These are phyloP conservation scores for Meriones psammophilus DNA, from an alignment of 2,797 vertebrate species.

Conservation along the genomic window DNA sequence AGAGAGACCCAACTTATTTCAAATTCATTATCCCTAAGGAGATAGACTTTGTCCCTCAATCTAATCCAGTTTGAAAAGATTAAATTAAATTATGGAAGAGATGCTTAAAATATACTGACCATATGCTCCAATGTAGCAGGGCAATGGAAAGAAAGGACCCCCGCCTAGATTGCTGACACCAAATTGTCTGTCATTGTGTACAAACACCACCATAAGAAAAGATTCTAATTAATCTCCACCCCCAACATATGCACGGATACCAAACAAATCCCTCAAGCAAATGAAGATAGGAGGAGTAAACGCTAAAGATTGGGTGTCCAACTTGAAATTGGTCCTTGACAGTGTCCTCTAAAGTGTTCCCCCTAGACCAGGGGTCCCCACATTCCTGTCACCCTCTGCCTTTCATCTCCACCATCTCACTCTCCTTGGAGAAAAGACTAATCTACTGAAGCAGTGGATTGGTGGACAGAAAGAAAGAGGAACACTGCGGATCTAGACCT, in stretches of 20 bases:
- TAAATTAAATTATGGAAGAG: background rate
- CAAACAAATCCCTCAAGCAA: background rate
- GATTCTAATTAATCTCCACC: background rate
- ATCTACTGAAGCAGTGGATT: background rate
- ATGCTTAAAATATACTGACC: slow-evolving; percentile 5
- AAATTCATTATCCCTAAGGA: slow-evolving; percentile 42
- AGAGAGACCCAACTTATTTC: slow-evolving; percentile 47
- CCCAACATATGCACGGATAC: background rate
- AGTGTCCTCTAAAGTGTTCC: background rate
- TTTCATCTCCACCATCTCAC: background rate
- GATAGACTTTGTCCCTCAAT: slow-evolving; percentile 25
- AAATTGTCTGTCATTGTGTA: background rate
- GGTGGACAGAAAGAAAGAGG: background rate
- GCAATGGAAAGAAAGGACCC: background rate
- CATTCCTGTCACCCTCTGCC: background rate
- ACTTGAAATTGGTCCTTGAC: background rate
- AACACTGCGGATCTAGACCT: background rate
- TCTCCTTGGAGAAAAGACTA: background rate
- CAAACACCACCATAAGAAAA: background rate
- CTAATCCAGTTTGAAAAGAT: slow-evolving; percentile 58
- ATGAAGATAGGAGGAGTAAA: background rate
- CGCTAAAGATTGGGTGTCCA: background rate
- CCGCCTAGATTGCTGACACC: background rate
- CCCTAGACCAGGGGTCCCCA: background rate
- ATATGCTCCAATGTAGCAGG: background rate